Evolutionary conservation across 2,113 vertebrate species (phyloP), one percentile per base, ranked within the genome.

Genomic region (Neodon shergylaensis): DNA sequence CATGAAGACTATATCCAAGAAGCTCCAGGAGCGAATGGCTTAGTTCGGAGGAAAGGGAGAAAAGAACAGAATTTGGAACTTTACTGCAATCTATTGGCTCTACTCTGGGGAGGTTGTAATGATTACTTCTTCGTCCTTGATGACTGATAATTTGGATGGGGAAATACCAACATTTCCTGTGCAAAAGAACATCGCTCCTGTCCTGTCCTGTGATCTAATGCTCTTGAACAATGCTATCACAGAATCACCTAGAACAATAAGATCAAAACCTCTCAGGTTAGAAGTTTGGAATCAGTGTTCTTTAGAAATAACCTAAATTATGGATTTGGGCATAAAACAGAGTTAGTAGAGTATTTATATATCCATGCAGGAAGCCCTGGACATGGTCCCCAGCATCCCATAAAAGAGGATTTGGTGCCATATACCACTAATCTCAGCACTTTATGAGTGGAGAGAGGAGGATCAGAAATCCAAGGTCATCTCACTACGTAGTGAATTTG

Each of bases 261-360:
- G 44, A 72, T 94, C 22, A 95, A 22, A 94, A 66, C 90, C 63
- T 90, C 70, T 81, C n/a, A 81, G 33, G 42, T 63, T 61, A 24
- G 26, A 66, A 74, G 16, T 7, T 21, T 84, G 2, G 24, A n/a
- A 13, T 90, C 11, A 9, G 1, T 90, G 36, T 84, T 82, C 10
- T n/a, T 92, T 86, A 42, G 61, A 91, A 90, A 92, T 78, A 58
- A 68, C 14, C 52, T n/a, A 61, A 49, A 49, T 66, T 21, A 77
- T 72, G 70, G 21, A 58, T 24, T n/a, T 82, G 5, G 54, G 5
- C 5, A 24, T 26, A 22, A 58, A 58, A 5, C 52, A 39, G 33
- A 82, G 36, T 82, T 61, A 54, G 21, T 58, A 81, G 36, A 54
- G 3, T 58, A 11, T 36, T 58, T 54, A 16, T 33, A 17, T n/a